Evolutionary conservation across 53 echinoderm and acorn worm species (phyloP).

Genomic region (Arbacia lixula): DNA sequence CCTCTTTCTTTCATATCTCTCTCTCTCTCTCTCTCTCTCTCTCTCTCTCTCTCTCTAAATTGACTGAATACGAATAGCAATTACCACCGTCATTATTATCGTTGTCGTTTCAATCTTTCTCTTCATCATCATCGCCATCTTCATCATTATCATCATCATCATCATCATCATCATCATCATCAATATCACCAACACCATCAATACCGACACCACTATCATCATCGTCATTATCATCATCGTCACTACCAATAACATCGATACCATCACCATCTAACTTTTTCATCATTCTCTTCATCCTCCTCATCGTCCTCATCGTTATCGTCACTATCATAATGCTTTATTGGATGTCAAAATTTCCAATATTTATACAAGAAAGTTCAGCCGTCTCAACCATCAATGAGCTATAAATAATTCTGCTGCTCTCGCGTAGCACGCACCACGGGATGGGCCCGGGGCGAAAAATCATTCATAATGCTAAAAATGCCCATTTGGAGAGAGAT

Average conservation of each 20-base stretch:
- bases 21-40: not conserved
- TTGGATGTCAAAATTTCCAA: no score
- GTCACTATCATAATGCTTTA: not conserved
- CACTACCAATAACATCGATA: not conserved
- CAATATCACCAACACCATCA: not conserved
- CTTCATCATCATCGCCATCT: not conserved
- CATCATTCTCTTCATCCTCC: not conserved
- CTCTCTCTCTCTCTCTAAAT: not conserved
- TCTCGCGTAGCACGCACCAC: no score
- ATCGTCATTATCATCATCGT: not conserved
- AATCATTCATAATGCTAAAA: no score
- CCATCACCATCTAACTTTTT: not conserved
- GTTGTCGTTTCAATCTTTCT: not conserved
- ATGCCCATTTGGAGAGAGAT: no score
- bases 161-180: conserved; percentile 29
- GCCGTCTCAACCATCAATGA: no score
- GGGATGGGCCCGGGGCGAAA: no score
- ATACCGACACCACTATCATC: not conserved
- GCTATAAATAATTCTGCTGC: no score
- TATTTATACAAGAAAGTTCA: no score
- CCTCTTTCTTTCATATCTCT: not conserved
- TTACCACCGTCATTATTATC: not conserved
- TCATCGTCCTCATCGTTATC: not conserved
- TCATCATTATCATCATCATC: not conserved
- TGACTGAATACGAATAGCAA: not conserved